Evolutionary conservation across 1,140 invertebrate genomes (phyloP), one percentile per base, ranked within the genome.

Genomic region (Ceratosolen fusciceps): DNA sequence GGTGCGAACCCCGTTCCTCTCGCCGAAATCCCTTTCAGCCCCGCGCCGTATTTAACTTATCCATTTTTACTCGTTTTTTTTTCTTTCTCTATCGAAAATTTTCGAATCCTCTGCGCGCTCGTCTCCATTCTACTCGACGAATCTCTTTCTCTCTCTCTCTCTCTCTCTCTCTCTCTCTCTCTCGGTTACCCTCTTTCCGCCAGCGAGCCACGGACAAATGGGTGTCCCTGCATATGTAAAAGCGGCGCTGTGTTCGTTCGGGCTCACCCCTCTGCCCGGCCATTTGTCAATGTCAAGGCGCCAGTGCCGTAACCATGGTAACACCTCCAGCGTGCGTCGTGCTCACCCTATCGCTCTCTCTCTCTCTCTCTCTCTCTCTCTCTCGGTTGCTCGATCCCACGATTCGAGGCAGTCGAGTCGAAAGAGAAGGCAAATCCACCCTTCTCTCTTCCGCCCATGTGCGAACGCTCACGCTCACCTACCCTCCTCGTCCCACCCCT

Each of bases 261-360:
- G 86, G 86, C 85, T 90, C 89, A 88, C 89, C 89, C 84, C 88
- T 89, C 89, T 87, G 85, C 88, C 80, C 86, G 84, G 87, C 88
- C 88, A 90, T 90, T 90, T 90, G 88, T 90, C 89, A 90, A 90
- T 90, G 89, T 90, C 89, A 90, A 90, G 89, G 89, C 89, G 88
- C 89, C 88, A 89, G 89, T 89, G 88, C 89, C 84, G 89, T 90
- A 89, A 79, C 85, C 88, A 89, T 90, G 86, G 89, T 58, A 89
- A 90, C 89, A 86, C 89, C 88, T 87, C 74, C 72, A 71, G 31
- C 67, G 49, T 68, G 52, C 19, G 31, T 52, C 16, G 47, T 19
- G 24, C 58, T 26, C 49, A 34, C 29, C 26, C 3, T 72, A 47
- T 72, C 49, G 3, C 49, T 65, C 21, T 16, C 37, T 21, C 58